These are phyloP conservation scores for Hermetia illucens DNA, from an alignment of 1,140 invertebrate genomes.

Conservation along the genomic window DNA sequence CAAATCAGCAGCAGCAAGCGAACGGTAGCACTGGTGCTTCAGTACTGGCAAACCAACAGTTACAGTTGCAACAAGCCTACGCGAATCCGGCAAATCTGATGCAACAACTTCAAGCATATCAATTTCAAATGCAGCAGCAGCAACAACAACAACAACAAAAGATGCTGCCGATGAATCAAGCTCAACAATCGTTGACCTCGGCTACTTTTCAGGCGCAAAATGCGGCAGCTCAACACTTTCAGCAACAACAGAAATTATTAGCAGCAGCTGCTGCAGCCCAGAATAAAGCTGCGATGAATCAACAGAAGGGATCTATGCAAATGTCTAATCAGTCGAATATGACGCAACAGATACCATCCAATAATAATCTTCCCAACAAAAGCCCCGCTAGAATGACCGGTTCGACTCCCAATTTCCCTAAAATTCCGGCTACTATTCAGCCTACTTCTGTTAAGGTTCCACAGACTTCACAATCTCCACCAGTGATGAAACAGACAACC, in stretches of 20 bases:
- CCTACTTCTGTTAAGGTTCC: no score
- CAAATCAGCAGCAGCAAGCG: conserved; percentile 9
- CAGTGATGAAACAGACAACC: no score
- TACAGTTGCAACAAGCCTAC: conserved; percentile 9
- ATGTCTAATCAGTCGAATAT: background rate
- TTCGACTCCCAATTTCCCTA: no score
- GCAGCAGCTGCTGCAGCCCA: background rate
- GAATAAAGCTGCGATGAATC: background rate
- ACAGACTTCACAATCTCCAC: conserved; percentile 2
- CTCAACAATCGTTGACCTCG: background rate
- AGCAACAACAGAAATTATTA: background rate
- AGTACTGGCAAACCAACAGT: conserved; percentile 1
- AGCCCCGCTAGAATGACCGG: no score
- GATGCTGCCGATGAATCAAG: conserved; percentile 1
- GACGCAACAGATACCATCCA: no score
- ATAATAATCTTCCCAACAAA: no score
- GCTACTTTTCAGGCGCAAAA: background rate
- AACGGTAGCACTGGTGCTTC: conserved; percentile 8
- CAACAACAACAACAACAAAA: conserved; percentile 4
- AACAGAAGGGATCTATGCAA: background rate
- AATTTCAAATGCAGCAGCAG: conserved; percentile 11
- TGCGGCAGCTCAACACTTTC: background rate
- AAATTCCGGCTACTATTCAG: no score
- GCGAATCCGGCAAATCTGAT: conserved; percentile 7
- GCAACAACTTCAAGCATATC: conserved; percentile 10